Evolutionary conservation across 1,140 invertebrate genomes (phyloP).

Genomic region (Calephelis virginiensis): DNA sequence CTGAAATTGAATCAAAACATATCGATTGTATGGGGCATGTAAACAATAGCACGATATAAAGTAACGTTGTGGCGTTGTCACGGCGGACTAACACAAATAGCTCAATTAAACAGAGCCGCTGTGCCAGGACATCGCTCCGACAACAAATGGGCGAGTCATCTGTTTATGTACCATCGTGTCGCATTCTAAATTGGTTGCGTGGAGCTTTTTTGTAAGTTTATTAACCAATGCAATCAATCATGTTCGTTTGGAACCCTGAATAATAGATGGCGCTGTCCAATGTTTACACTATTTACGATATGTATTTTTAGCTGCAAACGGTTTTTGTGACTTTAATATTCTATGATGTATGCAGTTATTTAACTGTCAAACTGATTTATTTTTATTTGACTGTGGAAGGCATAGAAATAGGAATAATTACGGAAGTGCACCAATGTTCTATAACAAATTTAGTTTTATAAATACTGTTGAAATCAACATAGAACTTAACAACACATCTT

Average conservation of each 20-base stretch:
- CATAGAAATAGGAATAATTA: too few species aligned
- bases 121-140: slow-evolving; percentile 44
- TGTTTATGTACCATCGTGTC: slow-evolving; percentile 49
- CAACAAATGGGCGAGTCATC: slow-evolving; percentile 63
- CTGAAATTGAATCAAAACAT: too few species aligned
- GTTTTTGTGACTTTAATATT: slow-evolving; percentile 12
- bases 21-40: not conserved
- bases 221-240: slow-evolving; percentile 51
- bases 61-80: slow-evolving; percentile 37
- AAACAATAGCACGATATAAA: slow-evolving; percentile 10
- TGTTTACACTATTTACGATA: slow-evolving; percentile 18
- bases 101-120: slow-evolving; percentile 62
- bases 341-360: slow-evolving; percentile 15
- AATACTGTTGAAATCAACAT: too few species aligned
- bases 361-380: not conserved
- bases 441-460: too few species aligned
- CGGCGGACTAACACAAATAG: slow-evolving; percentile 63
- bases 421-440: too few species aligned
- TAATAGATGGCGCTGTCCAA: slow-evolving; percentile 19
- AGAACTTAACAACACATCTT: too few species aligned
- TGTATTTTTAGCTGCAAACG: slow-evolving; percentile 4
- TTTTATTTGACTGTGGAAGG: too few species aligned
- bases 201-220: slow-evolving; percentile 48
- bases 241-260: slow-evolving; percentile 29
- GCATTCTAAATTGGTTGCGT: slow-evolving; percentile 61